phyloP scores from a whole-genome alignment of 2,797 vertebrate genomes.

The Anguilla obscura region DNA sequence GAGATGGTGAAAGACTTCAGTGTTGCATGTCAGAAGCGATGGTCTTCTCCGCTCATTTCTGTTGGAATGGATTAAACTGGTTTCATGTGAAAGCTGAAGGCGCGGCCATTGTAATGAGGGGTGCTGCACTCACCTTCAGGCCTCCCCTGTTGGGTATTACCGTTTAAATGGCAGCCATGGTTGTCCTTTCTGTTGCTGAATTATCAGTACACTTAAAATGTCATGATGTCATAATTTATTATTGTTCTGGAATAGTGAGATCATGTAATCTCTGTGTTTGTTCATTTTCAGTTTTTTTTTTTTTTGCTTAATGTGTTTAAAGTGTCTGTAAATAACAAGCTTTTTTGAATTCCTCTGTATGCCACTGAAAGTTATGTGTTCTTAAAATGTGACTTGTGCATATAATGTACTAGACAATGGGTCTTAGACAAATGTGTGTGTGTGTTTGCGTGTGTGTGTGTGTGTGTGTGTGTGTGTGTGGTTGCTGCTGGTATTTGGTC shows the following conservation, averaged over 20 bases:
- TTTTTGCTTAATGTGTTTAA: background rate
- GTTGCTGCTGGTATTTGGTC: background rate
- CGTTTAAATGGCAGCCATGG: background rate
- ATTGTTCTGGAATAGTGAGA: background rate
- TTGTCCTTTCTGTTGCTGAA: background rate
- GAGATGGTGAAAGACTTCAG: background rate
- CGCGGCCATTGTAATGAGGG: background rate
- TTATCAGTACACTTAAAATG: background rate
- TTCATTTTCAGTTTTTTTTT: background rate
- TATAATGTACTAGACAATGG: background rate
- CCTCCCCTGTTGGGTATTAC: background rate
- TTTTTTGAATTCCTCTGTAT: background rate
- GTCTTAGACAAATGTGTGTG: background rate
- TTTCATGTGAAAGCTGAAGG: background rate
- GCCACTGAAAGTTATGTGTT: background rate
- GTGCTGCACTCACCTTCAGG: background rate
- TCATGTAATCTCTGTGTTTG: background rate
- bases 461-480: background rate
- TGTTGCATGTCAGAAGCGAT: background rate
- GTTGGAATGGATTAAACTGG: background rate
- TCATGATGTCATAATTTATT: slow-evolving; percentile 20
- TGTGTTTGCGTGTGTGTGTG: background rate
- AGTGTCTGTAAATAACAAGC: slow-evolving; percentile 16
- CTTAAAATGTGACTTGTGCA: slow-evolving; percentile 20
- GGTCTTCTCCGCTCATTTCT: background rate